phyloP scores from a whole-genome alignment of 92 coral and sea anemone genomes.

The Phenganax stokvisi region DNA sequence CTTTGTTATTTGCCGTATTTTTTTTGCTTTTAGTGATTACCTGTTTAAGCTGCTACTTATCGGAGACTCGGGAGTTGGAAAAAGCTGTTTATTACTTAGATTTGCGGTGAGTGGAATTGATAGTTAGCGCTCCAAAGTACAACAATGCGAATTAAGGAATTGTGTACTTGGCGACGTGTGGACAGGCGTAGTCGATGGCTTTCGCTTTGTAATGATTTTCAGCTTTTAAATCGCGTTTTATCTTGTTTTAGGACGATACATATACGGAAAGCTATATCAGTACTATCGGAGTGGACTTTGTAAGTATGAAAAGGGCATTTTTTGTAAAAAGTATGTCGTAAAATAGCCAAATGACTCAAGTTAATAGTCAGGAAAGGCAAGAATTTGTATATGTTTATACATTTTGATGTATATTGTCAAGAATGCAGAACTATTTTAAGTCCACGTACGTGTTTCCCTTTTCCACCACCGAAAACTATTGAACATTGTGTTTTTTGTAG shows the following conservation, averaged over 20 bases:
- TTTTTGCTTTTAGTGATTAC: constrained; percentile 78
- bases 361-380: background rate
- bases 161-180: background rate
- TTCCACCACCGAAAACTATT: background rate
- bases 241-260: constrained; percentile 75
- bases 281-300: constrained; percentile 99
- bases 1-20: constrained; percentile 39
- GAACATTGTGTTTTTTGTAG: constrained; percentile 44
- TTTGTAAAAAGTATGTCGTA: background rate
- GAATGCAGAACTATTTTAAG: constrained; percentile 10
- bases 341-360: background rate
- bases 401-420: background rate
- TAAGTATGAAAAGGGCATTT: constrained; percentile 52
- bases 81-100: constrained; percentile 98
- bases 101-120: constrained; percentile 88
- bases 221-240: constrained; percentile 28
- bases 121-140: constrained; percentile 8
- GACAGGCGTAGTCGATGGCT: constrained; percentile 39
- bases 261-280: constrained; percentile 99
- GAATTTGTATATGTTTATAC: background rate
- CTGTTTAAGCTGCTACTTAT: constrained; percentile 97
- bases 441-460: constrained; percentile 23
- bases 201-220: constrained; percentile 24
- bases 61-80: constrained; percentile 99
- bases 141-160: background rate